Evolutionary conservation across 2,888 invertebrate species (phyloP).

Genomic region (Calephelis perditalis): DNA sequence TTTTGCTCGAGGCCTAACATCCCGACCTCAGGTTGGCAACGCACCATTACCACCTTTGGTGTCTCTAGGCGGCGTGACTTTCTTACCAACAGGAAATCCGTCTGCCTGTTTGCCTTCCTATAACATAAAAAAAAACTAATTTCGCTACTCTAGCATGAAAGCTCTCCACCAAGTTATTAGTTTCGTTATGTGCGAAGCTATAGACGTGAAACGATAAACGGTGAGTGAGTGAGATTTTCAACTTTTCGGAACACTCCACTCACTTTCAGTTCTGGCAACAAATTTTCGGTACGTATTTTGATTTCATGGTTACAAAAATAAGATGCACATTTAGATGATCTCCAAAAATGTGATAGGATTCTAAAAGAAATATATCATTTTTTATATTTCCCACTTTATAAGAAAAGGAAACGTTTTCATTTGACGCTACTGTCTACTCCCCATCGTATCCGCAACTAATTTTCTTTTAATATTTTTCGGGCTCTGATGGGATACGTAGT

Average conservation of each 20-base stretch:
- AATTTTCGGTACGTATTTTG: slow-evolving; percentile 1
- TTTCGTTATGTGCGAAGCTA: slow-evolving; percentile 15
- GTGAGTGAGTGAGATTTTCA: slow-evolving; percentile 13
- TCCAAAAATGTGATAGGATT: neutral
- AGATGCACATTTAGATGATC: neutral
- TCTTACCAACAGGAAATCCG: too few relatives aligned
- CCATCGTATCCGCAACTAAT: slow-evolving; percentile 19
- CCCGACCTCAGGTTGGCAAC: too few relatives aligned
- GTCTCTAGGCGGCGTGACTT: too few relatives aligned
- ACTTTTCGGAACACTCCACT: slow-evolving; percentile 17
- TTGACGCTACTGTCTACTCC: slow-evolving; percentile 18
- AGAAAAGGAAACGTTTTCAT: slow-evolving; percentile 15
- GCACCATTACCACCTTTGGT: too few relatives aligned
- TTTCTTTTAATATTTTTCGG: slow-evolving; percentile 12
- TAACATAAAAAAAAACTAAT: too few relatives aligned
- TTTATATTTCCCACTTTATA: slow-evolving; percentile 21
- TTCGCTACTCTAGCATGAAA: neutral
- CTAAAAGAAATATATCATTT: neutral
- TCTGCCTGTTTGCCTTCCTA: too few relatives aligned
- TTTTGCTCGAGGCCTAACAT: too few relatives aligned
- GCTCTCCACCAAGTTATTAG: slow-evolving; percentile 6
- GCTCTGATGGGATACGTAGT: slow-evolving; percentile 7
- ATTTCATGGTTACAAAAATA: slow-evolving; percentile 14
- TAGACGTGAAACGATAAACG: slow-evolving; percentile 13
- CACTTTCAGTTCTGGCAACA: slow-evolving; percentile 13